These are phyloP conservation scores for Eremophila alpestris DNA, from an alignment of 2,797 vertebrate species.

Conservation along the genomic window DNA sequence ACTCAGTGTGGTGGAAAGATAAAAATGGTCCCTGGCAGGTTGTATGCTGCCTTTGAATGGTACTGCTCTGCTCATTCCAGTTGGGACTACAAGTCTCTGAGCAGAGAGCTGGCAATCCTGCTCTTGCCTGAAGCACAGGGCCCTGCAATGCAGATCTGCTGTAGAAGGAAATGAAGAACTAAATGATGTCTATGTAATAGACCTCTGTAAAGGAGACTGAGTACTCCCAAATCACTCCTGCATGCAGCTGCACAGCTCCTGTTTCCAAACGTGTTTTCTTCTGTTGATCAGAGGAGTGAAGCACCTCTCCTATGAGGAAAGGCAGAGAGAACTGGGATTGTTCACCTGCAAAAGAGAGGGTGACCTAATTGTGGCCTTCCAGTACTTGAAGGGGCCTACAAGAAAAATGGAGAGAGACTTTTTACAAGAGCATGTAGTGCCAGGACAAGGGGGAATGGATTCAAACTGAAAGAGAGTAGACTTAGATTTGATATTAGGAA, in stretches of 20 bases:
- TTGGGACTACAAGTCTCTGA: neutral
- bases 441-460: neutral
- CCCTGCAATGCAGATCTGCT: neutral
- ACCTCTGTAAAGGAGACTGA: neutral
- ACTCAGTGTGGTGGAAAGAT: neutral
- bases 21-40: neutral
- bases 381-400: neutral
- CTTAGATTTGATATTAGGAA: neutral
- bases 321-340: neutral
- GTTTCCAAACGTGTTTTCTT: neutral
- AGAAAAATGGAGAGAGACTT: neutral
- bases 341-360: neutral
- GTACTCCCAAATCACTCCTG: neutral
- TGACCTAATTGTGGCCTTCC: neutral
- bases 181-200: neutral
- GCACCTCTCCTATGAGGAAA: neutral
- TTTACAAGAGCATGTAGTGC: too few species aligned
- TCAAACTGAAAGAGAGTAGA: neutral
- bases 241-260: neutral
- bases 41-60: neutral
- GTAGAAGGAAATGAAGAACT: neutral
- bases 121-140: neutral
- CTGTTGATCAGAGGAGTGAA: neutral
- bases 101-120: neutral
- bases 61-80: neutral